Base-by-base conservation (phyloP, 2,113 vertebrate genomes). In the Orientallactaga bullata region DNA sequence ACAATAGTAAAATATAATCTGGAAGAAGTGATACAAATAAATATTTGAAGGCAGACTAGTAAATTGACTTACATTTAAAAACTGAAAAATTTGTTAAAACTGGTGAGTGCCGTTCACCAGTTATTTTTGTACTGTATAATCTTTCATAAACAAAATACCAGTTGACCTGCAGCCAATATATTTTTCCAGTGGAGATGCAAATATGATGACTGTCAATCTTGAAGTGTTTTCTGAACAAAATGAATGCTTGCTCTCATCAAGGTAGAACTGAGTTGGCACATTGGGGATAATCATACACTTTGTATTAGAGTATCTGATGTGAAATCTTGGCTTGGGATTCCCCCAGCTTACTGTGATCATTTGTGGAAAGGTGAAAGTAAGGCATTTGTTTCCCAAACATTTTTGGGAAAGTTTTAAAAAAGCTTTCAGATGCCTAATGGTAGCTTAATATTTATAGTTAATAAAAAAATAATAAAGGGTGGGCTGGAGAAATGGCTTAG, bases 101-200 rank as follows among this genome's bases (percentile, higher is more conserved):
- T 91, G n/a, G n/a, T n/a, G 21, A 96, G 65, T 30, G 76, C 95
- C 39, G 89, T 69, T 32, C 92, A 68, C 69, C 65, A 93, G 80
- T 96, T 97, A 96, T 96, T 97, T 93, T 95, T 97, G 93, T 73
- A 96, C 85, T 90, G 39, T 17, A 66, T 91, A 93, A 83, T 95
- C 81, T 95, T 96, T 94, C 82, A 89, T 93, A 96, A 97, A 96
- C 91, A 80, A 95, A 96, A 97, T 97, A 94, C 65, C 72, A 88
- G 24, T 93, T 88, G 72, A 95, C 71, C 85, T 93, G 69, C 60
- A 91, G 88, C 87, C 90, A 95, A 91, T 92, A 90, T 69, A 79
- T 97, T 97, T 97, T 97, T 97, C 96, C 96, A 94, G 37, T 72
- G 23, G 61, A 91, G 90, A 86, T 95, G 96, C 96, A 96, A 94